Conservation (phyloP, 2,797 vertebrate species). For the Syngnathus rostellatus region DNA sequence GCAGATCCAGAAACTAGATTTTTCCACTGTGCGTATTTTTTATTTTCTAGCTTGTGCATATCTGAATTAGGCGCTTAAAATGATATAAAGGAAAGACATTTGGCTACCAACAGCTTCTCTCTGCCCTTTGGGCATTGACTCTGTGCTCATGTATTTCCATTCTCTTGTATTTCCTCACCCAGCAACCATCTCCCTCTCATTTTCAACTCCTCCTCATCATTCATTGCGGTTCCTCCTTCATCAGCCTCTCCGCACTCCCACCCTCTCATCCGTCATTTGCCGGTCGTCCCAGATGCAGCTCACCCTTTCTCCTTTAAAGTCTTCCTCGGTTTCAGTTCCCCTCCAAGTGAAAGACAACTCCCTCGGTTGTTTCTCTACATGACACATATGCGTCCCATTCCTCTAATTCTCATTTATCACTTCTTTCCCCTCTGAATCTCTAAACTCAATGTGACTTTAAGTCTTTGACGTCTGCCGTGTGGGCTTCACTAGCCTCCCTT, state of each 20-base stretch:
- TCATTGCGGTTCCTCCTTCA: slow-evolving; percentile 47
- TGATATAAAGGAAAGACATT: not conserved
- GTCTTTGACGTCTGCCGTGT: not conserved
- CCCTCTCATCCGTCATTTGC: slow-evolving; percentile 43
- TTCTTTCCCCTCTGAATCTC: slow-evolving; percentile 14
- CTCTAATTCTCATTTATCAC: slow-evolving; percentile 31
- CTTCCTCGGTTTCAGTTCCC: slow-evolving; percentile 27
- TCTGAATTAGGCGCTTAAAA: not conserved
- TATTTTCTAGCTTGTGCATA: not conserved
- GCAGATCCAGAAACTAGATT: not conserved
- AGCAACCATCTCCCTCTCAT: slow-evolving; percentile 21
- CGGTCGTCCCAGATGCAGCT: slow-evolving; percentile 18
- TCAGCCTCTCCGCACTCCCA: slow-evolving; percentile 31
- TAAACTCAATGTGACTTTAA: slow-evolving; percentile 20
- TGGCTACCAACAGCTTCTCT: not conserved
- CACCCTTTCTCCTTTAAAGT: slow-evolving; percentile 18
- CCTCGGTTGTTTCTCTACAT: slow-evolving; percentile 22
- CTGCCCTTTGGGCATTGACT: slow-evolving; percentile 26
- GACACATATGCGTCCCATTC: slow-evolving; percentile 15
- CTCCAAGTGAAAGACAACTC: slow-evolving; percentile 40
- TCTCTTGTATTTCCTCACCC: slow-evolving; percentile 16
- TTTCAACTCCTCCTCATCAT: slow-evolving; percentile 46
- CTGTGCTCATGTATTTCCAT: slow-evolving; percentile 31
- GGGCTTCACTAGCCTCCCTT: not conserved
- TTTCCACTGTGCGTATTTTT: not conserved